Percentiles rank a stretch among this genome's conserved stretches.
phyloP scores from a whole-genome alignment of 2,113 vertebrate genomes.

The Cyanoramphus novaezelandiae region DNA sequence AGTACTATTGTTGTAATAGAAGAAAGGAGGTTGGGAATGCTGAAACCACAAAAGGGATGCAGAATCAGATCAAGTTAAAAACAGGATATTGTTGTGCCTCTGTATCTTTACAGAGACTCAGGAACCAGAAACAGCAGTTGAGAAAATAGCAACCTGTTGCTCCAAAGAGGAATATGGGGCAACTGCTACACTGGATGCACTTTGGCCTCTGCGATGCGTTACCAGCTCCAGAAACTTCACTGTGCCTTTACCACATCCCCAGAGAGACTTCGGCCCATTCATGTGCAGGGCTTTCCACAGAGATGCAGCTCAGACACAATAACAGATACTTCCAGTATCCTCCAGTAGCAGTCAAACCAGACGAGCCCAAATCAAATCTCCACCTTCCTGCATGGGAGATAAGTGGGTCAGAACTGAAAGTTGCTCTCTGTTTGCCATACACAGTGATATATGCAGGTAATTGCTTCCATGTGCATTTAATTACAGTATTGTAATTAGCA shows the following conservation, averaged over 20 bases:
- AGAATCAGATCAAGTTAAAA: not conserved
- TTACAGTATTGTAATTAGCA: conserved; percentile 68
- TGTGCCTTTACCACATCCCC: not conserved
- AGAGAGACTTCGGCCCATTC: accelerated
- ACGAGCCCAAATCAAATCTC: not conserved
- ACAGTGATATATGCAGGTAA: conserved; percentile 60
- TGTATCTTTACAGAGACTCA: not conserved
- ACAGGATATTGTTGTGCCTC: not conserved
- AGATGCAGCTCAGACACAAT: not conserved
- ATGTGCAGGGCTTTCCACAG: accelerated
- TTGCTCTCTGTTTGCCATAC: conserved; percentile 16
- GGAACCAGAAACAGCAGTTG: not conserved
- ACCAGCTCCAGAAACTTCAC: not conserved
- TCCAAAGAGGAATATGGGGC: not conserved
- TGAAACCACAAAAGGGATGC: not conserved
- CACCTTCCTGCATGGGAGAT: not conserved
- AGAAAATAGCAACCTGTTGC: not conserved
- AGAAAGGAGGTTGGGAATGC: not conserved
- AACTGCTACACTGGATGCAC: accelerated
- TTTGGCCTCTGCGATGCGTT: no score
- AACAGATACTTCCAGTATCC: not conserved
- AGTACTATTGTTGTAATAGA: not conserved
- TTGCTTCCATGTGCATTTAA: conserved; percentile 50
- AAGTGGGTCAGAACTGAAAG: not conserved
- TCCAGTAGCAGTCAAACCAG: not conserved